Evolutionary conservation across 2,888 invertebrate species (phyloP), one percentile per base, ranked within the genome.

Genomic region (Hirtodrosophila trivittata): DNA sequence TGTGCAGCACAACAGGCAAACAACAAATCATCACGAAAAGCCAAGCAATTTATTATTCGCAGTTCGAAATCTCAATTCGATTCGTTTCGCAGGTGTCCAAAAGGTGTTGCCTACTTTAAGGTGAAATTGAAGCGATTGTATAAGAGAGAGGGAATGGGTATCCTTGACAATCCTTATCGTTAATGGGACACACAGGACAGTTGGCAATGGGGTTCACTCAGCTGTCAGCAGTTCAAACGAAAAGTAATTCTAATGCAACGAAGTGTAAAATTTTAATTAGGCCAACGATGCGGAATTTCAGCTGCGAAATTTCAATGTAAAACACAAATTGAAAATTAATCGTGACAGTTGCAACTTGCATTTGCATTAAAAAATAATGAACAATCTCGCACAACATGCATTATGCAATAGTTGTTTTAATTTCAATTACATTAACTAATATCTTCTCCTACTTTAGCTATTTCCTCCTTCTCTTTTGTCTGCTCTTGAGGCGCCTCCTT

Each of bases 201-300:
- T 21, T 21, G 5, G 5, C 3, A 5, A 21, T 5, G 5, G 5
- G 5, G 5, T 21, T 28, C 32, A 42, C 37, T 30, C 38, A 10
- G 9, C 39, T 56, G 67, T 39, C 54, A 72, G n/a, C 18, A 35
- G 30, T 41, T 46, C 50, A 52, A 25, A 21, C 7, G 32, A 13
- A 52, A 58, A 73, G 49, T 77, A 52, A 46, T 68, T 75, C 47
- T 49, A 42, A 68, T 25, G 21, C 76, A 73, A 16, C 67, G 47
- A 42, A 64, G 41, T 65, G 84, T 75, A 51, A 57, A 70, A 38
- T 60, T 78, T 50, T 43, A 64, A 72, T 66, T 67, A 63, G 64
- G 55, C 59, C 60, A 66, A 3, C 42, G 54, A 66, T 75, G 66
- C 66, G 59, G 71, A 56, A 74, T 60, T 63, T 38, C 26, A 35